A percentile compares a stretch with the other conserved stretches of the same genome.
These are phyloP conservation scores for Aphis gossypii DNA, from an alignment of 1,140 invertebrate species.

Conservation along the genomic window DNA sequence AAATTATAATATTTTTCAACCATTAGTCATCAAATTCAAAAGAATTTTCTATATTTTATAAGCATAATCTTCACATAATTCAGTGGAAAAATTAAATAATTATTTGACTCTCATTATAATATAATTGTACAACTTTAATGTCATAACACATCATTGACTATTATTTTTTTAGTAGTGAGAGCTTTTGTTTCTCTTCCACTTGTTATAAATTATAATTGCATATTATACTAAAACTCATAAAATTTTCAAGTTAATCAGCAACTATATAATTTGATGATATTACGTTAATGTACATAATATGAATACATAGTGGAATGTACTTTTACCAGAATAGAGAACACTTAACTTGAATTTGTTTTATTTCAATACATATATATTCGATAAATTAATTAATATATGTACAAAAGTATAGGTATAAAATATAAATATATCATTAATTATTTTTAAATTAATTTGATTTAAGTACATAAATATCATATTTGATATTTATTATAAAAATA, in stretches of 20 bases:
- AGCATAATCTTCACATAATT: slow-evolving; percentile 17
- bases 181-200: background rate
- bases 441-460: background rate
- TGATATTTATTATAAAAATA: background rate
- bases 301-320: background rate
- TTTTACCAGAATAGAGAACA: background rate
- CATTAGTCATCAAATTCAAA: background rate
- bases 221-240: slow-evolving; percentile 18
- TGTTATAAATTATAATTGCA: slow-evolving; percentile 10
- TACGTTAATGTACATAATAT: slow-evolving; percentile 13
- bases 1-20: background rate
- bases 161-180: background rate
- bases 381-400: background rate
- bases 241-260: slow-evolving; percentile 2
- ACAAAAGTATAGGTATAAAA: no score
- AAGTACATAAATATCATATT: background rate
- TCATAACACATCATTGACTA: background rate
- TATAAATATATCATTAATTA: background rate
- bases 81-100: background rate
- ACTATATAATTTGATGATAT: background rate
- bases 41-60: background rate
- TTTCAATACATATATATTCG: background rate
- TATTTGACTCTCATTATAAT: background rate
- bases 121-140: background rate
- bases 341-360: background rate